Conservation (phyloP, 2,797 vertebrate genomes). For the Phoeniculus purpureus region DNA sequence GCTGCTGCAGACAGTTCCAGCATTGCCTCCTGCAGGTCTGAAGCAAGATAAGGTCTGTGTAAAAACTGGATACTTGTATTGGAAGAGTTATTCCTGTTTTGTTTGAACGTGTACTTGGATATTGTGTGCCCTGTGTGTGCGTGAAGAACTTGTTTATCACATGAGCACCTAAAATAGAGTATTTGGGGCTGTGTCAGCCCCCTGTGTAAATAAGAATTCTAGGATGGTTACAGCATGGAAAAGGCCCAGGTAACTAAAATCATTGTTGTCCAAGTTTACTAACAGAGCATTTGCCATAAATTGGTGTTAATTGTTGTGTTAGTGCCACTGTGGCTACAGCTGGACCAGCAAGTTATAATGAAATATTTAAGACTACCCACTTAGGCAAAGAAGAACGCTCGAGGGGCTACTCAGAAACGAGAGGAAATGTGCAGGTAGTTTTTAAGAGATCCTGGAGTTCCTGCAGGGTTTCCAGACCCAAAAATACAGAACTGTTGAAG, state of each 20-base stretch:
- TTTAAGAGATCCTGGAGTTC: neutral
- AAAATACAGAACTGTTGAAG: neutral
- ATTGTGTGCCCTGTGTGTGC: neutral
- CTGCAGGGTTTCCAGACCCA: neutral
- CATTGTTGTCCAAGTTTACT: conserved; percentile 28
- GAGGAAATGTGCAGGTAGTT: neutral
- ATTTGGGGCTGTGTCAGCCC: conserved; percentile 23
- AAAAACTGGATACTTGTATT: neutral
- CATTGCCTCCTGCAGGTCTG: neutral
- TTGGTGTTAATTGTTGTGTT: neutral
- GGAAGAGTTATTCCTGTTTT: neutral
- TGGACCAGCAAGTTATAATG: conserved; percentile 8
- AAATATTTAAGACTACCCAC: conserved; percentile 8
- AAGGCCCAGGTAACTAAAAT: conserved; percentile 18
- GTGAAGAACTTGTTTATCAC: neutral
- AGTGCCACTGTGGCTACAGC: neutral
- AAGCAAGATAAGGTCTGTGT: accelerated
- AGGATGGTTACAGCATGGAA: neutral
- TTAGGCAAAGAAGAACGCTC: neutral
- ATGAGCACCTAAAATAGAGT: neutral
- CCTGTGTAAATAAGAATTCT: conserved; percentile 26
- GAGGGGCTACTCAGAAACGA: neutral
- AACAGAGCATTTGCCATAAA: neutral
- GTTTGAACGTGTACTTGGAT: neutral
- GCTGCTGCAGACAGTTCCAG: neutral